phyloP scores from a whole-genome alignment of 2,113 vertebrate genomes.

The Rostratula benghalensis region DNA sequence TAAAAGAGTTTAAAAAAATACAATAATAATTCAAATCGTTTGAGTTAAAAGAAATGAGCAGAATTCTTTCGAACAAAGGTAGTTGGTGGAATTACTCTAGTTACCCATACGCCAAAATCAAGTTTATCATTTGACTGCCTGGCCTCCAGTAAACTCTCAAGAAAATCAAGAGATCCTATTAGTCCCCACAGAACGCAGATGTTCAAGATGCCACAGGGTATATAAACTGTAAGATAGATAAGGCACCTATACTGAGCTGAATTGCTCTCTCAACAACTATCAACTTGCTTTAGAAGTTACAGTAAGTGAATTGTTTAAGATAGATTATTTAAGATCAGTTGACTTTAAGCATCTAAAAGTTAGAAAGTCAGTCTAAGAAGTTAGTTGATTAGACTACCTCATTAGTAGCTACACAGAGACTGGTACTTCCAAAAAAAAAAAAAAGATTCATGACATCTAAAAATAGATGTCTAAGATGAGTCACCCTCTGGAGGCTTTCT shows the following conservation, averaged over 20 bases:
- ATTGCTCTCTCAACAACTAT: not conserved
- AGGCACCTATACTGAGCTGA: not conserved
- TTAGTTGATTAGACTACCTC: not conserved
- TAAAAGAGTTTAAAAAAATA: rapidly evolving
- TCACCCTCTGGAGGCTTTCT: not conserved
- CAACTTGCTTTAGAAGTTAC: not conserved
- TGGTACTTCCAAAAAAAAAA: not conserved
- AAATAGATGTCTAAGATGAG: not conserved
- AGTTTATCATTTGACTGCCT: not conserved
- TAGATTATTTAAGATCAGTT: not conserved
- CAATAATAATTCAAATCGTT: not conserved
- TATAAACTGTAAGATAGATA: not conserved
- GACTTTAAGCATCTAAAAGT: not conserved
- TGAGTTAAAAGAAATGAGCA: not conserved
- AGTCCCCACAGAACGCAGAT: not conserved
- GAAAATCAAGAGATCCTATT: rapidly evolving
- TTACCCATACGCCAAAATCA: not conserved
- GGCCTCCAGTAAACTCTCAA: not conserved
- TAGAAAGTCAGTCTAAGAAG: not conserved
- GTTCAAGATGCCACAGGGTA: not conserved
- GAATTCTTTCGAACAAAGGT: not conserved
- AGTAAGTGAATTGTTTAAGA: not conserved
- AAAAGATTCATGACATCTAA: not conserved
- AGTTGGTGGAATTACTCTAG: not conserved
- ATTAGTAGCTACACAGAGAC: not conserved